Conservation (phyloP, 2,797 vertebrate species). For the Manis pentadactyla region DNA sequence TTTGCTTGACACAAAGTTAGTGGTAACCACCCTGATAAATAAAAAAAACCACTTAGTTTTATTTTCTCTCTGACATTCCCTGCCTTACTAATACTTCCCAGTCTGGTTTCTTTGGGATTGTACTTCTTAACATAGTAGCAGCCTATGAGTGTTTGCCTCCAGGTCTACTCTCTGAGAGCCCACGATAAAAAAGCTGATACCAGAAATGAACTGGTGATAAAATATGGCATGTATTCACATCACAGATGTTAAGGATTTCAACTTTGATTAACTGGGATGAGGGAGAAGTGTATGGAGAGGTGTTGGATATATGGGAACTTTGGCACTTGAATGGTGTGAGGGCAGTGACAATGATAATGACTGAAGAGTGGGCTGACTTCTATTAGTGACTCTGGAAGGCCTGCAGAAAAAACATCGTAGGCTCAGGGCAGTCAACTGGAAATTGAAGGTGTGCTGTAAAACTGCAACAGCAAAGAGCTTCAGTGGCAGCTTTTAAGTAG, state of each 20-base stretch:
- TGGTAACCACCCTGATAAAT: not conserved
- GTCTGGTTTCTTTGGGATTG: not conserved
- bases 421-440: not conserved
- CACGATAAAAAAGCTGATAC: not conserved
- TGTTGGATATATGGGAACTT: not conserved
- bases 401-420: slow-evolving; percentile 2
- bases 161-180: not conserved
- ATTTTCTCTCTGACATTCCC: not conserved
- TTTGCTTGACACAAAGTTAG: not conserved
- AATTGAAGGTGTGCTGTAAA: not conserved
- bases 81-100: not conserved
- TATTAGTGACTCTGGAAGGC: not conserved
- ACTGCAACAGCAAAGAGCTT: not conserved
- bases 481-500: not conserved
- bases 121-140: not conserved
- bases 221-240: not conserved
- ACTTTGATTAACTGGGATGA: not conserved
- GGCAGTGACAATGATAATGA: not conserved
- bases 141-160: not conserved
- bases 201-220: not conserved
- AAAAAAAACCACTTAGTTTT: not conserved
- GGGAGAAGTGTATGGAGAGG: not conserved
- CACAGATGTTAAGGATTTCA: not conserved
- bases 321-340: not conserved
- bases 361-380: not conserved